Base-by-base conservation (phyloP, 2,113 vertebrate species). In the Tricholaema leucomelas region DNA sequence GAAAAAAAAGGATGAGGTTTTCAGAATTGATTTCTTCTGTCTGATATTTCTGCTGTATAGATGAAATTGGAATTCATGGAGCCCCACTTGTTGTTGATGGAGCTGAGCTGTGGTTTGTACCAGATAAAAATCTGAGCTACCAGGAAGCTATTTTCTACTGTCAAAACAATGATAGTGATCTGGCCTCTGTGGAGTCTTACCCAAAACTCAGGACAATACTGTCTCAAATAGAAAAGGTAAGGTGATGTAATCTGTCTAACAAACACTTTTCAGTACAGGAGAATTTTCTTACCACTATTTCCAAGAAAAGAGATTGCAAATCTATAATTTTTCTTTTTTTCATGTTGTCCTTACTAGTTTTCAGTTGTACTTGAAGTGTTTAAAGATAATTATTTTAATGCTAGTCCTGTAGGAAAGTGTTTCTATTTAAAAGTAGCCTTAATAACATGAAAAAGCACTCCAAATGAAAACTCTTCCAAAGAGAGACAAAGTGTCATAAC, bases 51-150 rank as follows among this genome's bases (percentile, higher is more conserved):
- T 92, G 88, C 46, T 55, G 36, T 64, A 12, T 87, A 98, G 98
- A 98, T 85, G 97, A 96, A 98, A 97, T 90, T 58, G 98, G 98
- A 67, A 98, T 98, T 96, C 98, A 99, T 78, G 96, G 98, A 54
- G 87, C 97, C 9, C 97, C 98, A 0, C 70, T 98, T 92, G 97
- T 99, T 88, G 76, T 99, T 78, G 99, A 99, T 83, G 97, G 97
- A 59, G 96, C 97, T 60, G 99, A 99, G 97, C 99, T 98, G 81
- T 99, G 99, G 99, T 99, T 99, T 94, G 97, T 99, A 64, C 86
- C 92, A 12, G 94, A 98, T 46, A 97, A 97, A 19, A 94, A 65
- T 63, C 95, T 99, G 35, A 97, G 85, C 75, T 98, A 97, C 60
- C 97, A 98, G 86, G 98, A 99, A 96, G 99, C 99, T 6, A 38